These are phyloP conservation scores for Pardosa pseudoannulata DNA, from an alignment of 2,888 invertebrate species.

Conservation along the genomic window DNA sequence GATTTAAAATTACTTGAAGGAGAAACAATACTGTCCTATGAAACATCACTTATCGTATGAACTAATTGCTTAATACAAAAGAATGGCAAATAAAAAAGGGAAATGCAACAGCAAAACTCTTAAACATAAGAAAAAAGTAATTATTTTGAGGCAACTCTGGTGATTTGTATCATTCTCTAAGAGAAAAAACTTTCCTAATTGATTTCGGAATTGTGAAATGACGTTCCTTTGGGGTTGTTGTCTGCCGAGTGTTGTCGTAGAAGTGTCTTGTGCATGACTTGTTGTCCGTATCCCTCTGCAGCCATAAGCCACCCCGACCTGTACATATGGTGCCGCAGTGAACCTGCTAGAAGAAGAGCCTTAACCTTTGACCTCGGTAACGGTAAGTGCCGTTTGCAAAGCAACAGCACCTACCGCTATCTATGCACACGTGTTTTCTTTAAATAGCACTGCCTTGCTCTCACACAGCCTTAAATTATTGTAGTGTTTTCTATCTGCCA, in stretches of 20 bases:
- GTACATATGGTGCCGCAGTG: slow-evolving; percentile 66
- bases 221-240: slow-evolving; percentile 27
- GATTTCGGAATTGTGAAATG: too few species aligned
- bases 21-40: too few species aligned
- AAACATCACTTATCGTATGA: too few species aligned
- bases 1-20: too few species aligned
- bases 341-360: slow-evolving; percentile 74
- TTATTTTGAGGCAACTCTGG: too few species aligned
- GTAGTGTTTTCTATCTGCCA: neutral
- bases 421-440: neutral
- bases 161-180: too few species aligned
- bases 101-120: too few species aligned
- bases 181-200: too few species aligned
- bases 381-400: slow-evolving; percentile 74
- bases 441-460: slow-evolving; percentile 23
- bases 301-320: slow-evolving; percentile 68
- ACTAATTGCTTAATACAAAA: too few species aligned
- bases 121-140: too few species aligned
- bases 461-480: slow-evolving; percentile 18
- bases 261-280: slow-evolving; percentile 55
- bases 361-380: slow-evolving; percentile 76
- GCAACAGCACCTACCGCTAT: slow-evolving; percentile 27
- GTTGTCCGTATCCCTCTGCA: slow-evolving; percentile 61
- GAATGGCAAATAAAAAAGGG: too few species aligned
- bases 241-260: slow-evolving; percentile 39